These are phyloP conservation scores for Morus bassanus DNA, from an alignment of 2,797 vertebrate species.

Conservation along the genomic window DNA sequence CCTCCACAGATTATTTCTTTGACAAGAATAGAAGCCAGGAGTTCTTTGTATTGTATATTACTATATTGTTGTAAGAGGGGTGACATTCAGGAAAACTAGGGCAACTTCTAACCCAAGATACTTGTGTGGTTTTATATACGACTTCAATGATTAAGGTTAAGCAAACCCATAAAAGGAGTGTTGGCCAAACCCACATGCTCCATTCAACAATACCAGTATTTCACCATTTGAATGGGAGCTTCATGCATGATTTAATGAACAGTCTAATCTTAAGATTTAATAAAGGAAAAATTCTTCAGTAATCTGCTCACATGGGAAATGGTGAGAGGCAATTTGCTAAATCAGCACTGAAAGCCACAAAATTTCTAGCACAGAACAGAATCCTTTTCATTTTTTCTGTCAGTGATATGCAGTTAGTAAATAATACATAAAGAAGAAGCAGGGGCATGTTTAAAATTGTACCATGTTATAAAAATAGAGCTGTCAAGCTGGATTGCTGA, in stretches of 20 bases:
- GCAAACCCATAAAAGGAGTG: neutral
- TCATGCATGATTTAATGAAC: neutral
- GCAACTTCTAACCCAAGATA: neutral
- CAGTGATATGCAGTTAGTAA: neutral
- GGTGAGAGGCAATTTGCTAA: neutral
- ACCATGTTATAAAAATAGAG: conserved; percentile 21
- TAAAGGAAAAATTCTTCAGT: neutral
- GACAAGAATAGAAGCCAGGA: neutral
- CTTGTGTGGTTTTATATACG: neutral
- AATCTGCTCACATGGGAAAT: neutral
- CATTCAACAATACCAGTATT: neutral
- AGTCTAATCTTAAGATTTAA: neutral
- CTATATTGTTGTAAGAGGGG: neutral
- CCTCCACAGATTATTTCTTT: neutral
- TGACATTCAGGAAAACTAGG: neutral
- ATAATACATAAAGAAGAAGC: conserved; percentile 6
- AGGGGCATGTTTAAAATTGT: neutral
- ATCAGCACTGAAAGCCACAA: neutral
- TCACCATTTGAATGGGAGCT: neutral
- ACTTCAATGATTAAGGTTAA: neutral
- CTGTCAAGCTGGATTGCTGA: neutral
- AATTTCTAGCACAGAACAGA: neutral
- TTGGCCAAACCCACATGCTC: neutral
- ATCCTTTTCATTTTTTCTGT: neutral
- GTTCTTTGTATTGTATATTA: neutral